A percentile compares a stretch with the other conserved stretches of the same genome.
phyloP scores from a whole-genome alignment of 1,140 invertebrate species.

The Trigoniulus corallinus region DNA sequence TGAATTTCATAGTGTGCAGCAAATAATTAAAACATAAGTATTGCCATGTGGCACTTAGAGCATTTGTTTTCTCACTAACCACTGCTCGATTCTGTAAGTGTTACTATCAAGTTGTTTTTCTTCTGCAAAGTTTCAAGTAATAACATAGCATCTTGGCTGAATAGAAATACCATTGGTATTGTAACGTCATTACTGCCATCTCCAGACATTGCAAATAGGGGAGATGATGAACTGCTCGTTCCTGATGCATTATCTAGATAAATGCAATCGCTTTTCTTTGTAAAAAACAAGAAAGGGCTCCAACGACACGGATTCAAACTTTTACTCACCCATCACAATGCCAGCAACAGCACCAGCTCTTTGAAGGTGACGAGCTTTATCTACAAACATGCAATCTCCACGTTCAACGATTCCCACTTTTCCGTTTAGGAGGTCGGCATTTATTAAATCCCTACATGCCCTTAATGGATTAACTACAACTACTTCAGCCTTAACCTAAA shows the following conservation, averaged over 20 bases:
- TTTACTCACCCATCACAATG: constrained; percentile 50
- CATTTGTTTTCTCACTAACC: not conserved
- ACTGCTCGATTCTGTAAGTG: constrained; percentile 18
- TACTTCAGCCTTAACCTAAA: constrained; percentile 37
- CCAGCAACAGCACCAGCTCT: constrained; percentile 62
- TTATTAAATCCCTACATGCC: constrained; percentile 47
- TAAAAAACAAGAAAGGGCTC: not conserved
- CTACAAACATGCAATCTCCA: constrained; percentile 88
- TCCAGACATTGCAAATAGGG: constrained; percentile 91
- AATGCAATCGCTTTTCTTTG: not conserved
- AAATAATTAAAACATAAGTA: too few species aligned
- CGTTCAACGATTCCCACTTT: constrained; percentile 70
- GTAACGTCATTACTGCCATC: constrained; percentile 72
- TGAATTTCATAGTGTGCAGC: too few species aligned
- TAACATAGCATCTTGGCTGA: constrained; percentile 52
- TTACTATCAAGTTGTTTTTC: constrained; percentile 32
- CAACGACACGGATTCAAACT: not conserved
- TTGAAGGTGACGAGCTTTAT: constrained; percentile 78
- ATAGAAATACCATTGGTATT: constrained; percentile 84
- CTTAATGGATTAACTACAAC: constrained; percentile 46
- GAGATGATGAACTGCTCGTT: constrained; percentile 48
- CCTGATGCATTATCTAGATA: constrained; percentile 54
- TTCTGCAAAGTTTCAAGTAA: constrained; percentile 37
- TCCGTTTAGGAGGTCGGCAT: constrained; percentile 41
- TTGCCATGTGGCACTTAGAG: too few species aligned